Percentiles rank a stretch among this genome's conserved stretches.
These are phyloP conservation scores for Sebastes itinus DNA, from an alignment of 2,797 vertebrate species.

Conservation along the genomic window DNA sequence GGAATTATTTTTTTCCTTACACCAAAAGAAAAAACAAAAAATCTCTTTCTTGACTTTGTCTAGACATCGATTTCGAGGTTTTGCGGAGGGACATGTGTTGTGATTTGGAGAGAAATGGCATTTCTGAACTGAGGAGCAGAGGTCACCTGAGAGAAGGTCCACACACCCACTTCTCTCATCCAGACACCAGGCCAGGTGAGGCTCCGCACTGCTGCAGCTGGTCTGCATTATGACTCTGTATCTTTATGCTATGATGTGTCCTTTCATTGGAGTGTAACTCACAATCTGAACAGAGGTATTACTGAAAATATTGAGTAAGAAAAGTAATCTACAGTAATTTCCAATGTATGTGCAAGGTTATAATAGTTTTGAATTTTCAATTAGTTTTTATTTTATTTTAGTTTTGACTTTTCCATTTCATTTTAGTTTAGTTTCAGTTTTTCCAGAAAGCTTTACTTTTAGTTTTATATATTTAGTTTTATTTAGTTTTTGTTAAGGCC, in stretches of 20 bases:
- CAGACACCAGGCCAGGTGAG: constrained; percentile 69
- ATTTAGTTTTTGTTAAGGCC: too few species aligned
- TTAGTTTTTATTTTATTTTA: too few species aligned
- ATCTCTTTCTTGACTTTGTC: not conserved
- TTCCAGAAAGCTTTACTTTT: too few species aligned
- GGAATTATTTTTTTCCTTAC: not conserved
- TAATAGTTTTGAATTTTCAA: not conserved
- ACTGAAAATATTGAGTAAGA: not conserved
- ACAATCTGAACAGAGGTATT: not conserved
- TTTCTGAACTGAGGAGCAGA: constrained; percentile 51
- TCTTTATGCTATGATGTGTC: not conserved
- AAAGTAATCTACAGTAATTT: not conserved
- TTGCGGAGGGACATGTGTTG: constrained; percentile 78
- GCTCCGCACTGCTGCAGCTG: not conserved
- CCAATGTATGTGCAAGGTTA: not conserved
- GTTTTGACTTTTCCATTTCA: too few species aligned
- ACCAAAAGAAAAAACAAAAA: not conserved
- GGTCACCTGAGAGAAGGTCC: constrained; percentile 36
- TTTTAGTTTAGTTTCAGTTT: too few species aligned
- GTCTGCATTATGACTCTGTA: not conserved
- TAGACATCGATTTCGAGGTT: constrained; percentile 80
- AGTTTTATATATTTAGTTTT: too few species aligned
- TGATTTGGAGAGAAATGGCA: constrained; percentile 44
- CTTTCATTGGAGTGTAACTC: not conserved
- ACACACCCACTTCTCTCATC: constrained; percentile 48